Evolutionary conservation across 2,113 vertebrate species (phyloP).

Genomic region (Perognathus longimembris): DNA sequence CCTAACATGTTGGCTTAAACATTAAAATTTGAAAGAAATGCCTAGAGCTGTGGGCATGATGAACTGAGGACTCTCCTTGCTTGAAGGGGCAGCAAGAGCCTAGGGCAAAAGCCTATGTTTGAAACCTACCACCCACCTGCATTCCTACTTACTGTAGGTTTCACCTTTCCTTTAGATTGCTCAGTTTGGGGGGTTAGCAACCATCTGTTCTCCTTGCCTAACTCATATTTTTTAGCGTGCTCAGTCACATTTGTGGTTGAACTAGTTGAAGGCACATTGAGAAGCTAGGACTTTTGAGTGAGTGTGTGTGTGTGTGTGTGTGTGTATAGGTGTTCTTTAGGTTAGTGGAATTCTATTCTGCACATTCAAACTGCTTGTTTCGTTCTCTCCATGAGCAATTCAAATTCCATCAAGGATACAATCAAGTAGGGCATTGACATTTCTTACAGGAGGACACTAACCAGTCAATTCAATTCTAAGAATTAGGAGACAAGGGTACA

Average conservation of each 20-base stretch:
- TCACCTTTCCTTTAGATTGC: not conserved
- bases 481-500: constrained; percentile 36
- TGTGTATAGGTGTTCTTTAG: not conserved
- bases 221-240: not conserved
- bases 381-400: not conserved
- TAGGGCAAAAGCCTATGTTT: not conserved
- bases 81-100: not conserved
- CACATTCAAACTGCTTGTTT: not conserved
- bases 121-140: rapidly evolving
- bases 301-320: too few relatives aligned
- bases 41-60: not conserved
- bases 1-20: not conserved
- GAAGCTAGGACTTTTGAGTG: too few relatives aligned
- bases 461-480: constrained; percentile 54
- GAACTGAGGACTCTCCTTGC: not conserved
- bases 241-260: not conserved
- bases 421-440: not conserved
- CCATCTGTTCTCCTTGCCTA: not conserved
- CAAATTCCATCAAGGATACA: not conserved
- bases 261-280: not conserved
- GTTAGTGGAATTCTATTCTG: not conserved
- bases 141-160: not conserved
- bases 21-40: not conserved
- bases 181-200: not conserved
- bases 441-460: constrained; percentile 16